Conservation (phyloP, 2,888 invertebrate genomes). For the Diloba caeruleocephala region DNA sequence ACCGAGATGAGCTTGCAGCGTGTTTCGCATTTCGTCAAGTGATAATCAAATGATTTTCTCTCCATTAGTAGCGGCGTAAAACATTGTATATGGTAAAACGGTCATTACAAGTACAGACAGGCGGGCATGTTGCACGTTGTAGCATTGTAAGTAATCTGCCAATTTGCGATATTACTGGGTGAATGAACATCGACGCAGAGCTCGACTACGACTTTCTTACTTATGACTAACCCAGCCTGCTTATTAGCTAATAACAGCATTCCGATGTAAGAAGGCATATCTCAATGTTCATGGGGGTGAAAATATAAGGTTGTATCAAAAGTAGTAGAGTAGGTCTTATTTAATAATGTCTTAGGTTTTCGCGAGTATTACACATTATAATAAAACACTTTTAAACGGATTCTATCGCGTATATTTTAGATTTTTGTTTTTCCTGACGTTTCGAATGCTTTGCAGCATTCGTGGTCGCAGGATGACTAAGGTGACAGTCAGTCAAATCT, state of each 20-base stretch:
- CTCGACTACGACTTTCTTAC: constrained; percentile 33
- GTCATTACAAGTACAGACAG: constrained; percentile 42
- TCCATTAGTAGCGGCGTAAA: constrained; percentile 24
- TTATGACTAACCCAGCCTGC: constrained; percentile 25
- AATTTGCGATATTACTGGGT: constrained; percentile 50
- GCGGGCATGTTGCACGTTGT: constrained; percentile 38
- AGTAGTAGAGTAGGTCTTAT: constrained; percentile 10
- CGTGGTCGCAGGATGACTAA: too few relatives aligned
- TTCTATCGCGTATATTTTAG: too few relatives aligned
- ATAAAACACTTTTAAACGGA: too few relatives aligned
- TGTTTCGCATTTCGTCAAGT: too few relatives aligned
- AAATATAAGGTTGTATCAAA: constrained; percentile 37
- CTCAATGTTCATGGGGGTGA: constrained; percentile 11
- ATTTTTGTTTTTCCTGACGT: too few relatives aligned
- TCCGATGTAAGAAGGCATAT: constrained; percentile 25
- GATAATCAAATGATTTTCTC: constrained; percentile 15
- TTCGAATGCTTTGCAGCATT: too few relatives aligned
- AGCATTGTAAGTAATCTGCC: constrained; percentile 52
- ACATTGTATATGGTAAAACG: constrained; percentile 47
- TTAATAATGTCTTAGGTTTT: too few relatives aligned
- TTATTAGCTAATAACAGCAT: constrained; percentile 43
- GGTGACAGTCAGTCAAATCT: too few relatives aligned
- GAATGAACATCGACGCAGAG: constrained; percentile 37
- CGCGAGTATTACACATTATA: too few relatives aligned
- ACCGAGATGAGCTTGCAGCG: too few relatives aligned